A percentile compares a stretch with the other conserved stretches of the same genome.
Evolutionary conservation across 2,888 invertebrate genomes (phyloP).

Genomic region (Pyralis farinalis): DNA sequence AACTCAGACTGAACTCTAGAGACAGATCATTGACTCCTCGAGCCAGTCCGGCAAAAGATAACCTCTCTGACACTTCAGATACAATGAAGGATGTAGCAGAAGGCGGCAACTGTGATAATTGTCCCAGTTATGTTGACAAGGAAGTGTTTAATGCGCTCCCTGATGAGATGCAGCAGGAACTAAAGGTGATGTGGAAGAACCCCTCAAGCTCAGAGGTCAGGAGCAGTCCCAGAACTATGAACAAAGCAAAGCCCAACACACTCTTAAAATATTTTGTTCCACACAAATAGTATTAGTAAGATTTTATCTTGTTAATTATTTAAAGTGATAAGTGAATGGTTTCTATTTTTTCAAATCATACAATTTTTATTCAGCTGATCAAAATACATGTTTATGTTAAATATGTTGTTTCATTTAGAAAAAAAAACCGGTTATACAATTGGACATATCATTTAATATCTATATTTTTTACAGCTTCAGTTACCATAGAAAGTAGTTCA

Average conservation of each 20-base stretch:
- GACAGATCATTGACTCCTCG: constrained; percentile 68
- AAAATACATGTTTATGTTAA: constrained; percentile 80
- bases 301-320: constrained; percentile 73
- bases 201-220: constrained; percentile 64
- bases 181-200: constrained; percentile 85
- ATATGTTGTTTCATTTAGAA: constrained; percentile 36
- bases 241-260: constrained; percentile 82
- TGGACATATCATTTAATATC: constrained; percentile 76
- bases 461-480: constrained; percentile 82
- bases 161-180: constrained; percentile 86
- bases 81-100: constrained; percentile 62
- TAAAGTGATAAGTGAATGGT: constrained; percentile 79
- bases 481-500: constrained; percentile 82
- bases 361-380: constrained; percentile 78
- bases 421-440: constrained; percentile 45
- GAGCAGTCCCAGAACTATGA: constrained; percentile 68
- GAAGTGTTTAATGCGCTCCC: constrained; percentile 87
- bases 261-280: constrained; percentile 86
- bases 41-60: constrained; percentile 70
- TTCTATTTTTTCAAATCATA: constrained; percentile 81
- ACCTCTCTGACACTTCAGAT: constrained; percentile 60
- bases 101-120: constrained; percentile 66
- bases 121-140: constrained; percentile 85
- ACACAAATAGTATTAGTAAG: constrained; percentile 82
- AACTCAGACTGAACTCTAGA: constrained; percentile 65